A percentile compares a stretch with the other conserved stretches of the same genome.
phyloP scores from a whole-genome alignment of 2,888 invertebrate species.

The Pyrocoelia pectoralis region DNA sequence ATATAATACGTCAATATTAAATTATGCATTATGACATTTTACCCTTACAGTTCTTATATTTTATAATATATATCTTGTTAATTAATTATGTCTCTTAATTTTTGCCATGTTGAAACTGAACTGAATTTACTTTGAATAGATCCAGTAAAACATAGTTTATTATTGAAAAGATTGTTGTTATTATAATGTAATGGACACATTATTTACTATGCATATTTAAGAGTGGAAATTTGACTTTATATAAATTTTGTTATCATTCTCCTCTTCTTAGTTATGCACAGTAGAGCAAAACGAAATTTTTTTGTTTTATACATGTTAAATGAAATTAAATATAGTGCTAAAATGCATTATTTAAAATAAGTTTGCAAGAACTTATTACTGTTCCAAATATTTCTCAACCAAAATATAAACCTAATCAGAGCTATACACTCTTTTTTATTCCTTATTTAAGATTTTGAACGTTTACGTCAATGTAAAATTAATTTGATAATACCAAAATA shows the following conservation, averaged over 20 bases:
- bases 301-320: background rate
- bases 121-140: background rate
- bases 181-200: background rate
- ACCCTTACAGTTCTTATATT: conserved; percentile 21
- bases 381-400: background rate
- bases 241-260: background rate
- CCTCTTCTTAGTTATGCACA: background rate
- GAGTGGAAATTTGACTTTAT: background rate
- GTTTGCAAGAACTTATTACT: background rate
- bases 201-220: background rate
- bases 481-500: too few relatives aligned
- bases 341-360: background rate
- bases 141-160: background rate
- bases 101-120: conserved; percentile 8
- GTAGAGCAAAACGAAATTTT: background rate
- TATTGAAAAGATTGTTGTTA: background rate
- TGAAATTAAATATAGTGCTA: background rate
- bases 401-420: background rate
- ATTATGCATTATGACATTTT: conserved; percentile 24
- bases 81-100: conserved; percentile 3
- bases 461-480: too few relatives aligned
- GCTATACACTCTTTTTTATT: background rate
- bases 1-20: conserved; percentile 18
- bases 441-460: too few relatives aligned
- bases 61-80: conserved; percentile 19